Base-by-base conservation (phyloP, 2,113 vertebrate genomes). In the Carassius gibelio region DNA sequence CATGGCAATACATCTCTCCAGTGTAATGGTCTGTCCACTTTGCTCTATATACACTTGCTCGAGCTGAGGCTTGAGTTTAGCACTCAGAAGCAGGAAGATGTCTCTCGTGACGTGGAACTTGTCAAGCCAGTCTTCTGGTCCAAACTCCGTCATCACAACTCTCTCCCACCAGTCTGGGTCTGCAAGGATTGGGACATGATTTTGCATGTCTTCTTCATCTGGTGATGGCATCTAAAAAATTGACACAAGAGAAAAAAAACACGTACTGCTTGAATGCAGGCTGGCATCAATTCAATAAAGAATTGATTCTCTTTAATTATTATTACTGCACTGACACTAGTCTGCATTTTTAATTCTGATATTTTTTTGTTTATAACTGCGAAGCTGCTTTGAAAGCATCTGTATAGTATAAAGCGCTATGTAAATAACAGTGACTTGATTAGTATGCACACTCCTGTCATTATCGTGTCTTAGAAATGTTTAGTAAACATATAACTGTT, bases 81-180 rank as follows among this genome's bases (percentile, higher is more conserved):
- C 90, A 85, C 92, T 94, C 77, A 94, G 8, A 0, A 92, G 93
- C 61, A 93, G 92, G 76, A 95, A 94, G 23, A 94, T 94, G 81
- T 94, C 93, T 81, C 91, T 93, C 84, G 93, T 93, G 91, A 95
- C 92, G 11, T 94, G 91, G 72, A 95, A 95, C 87, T 93, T 94
- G 83, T 95, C 93, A 83, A 95, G 86, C 94, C 94, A 95, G 87
- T 95, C 94, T n/a, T 84, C 90, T 2, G 91, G 92, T 38, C 91
- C 84, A 17, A 95, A 94, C 72, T 94, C 92, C n/a, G 91, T 91
- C 87, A 95, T 86, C 45, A 92, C 94, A 62, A 94, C 94, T 11
- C 79, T 84, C 26, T 94, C 93, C 93, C 93, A 94, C 94, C 94
- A 94, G 85, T 94, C 93, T 0, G 91, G 30, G 0, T 82, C 72